Evolutionary conservation across 2,888 invertebrate species (phyloP).

Genomic region (Nemapogon koenigi): DNA sequence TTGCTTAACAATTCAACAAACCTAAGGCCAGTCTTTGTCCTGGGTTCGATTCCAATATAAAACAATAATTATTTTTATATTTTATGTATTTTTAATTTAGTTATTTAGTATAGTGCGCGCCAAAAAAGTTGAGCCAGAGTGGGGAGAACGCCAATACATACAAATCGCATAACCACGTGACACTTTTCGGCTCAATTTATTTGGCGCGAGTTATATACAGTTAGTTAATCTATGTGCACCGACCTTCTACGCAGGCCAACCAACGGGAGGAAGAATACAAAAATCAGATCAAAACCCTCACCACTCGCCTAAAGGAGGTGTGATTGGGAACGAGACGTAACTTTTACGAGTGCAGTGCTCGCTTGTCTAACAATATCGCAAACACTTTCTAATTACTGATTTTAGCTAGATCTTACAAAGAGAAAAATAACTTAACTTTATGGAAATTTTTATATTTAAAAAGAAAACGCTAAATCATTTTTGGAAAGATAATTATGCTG

Average conservation of each 20-base stretch:
- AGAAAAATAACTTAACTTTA: conserved; percentile 12
- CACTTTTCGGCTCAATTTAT: too few relatives aligned
- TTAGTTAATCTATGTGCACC: conserved; percentile 4
- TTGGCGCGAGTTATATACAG: too few relatives aligned
- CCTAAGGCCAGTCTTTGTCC: too few relatives aligned
- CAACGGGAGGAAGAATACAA: conserved; percentile 99
- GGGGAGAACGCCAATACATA: too few relatives aligned
- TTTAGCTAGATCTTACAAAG: conserved; percentile 24
- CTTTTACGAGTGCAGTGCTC: conserved; percentile 42
- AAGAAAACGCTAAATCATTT: not conserved
- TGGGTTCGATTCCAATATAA: too few relatives aligned
- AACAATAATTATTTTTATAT: too few relatives aligned
- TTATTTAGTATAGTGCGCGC: too few relatives aligned
- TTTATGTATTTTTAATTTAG: too few relatives aligned
- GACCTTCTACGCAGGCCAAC: conserved; percentile 80
- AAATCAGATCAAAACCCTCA: conserved; percentile 99
- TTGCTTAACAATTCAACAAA: too few relatives aligned
- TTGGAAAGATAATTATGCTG: not conserved
- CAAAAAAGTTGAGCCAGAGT: too few relatives aligned
- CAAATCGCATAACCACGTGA: too few relatives aligned
- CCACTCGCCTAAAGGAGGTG: conserved; percentile 99
- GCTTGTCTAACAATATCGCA: conserved; percentile 53
- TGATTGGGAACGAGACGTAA: conserved; percentile 44
- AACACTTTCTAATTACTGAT: conserved; percentile 29
- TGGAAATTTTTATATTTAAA: too few relatives aligned